These are phyloP conservation scores for Desmophyllum pertusum DNA, from an alignment of 92 coral and sea anemone genomes.

Conservation along the genomic window DNA sequence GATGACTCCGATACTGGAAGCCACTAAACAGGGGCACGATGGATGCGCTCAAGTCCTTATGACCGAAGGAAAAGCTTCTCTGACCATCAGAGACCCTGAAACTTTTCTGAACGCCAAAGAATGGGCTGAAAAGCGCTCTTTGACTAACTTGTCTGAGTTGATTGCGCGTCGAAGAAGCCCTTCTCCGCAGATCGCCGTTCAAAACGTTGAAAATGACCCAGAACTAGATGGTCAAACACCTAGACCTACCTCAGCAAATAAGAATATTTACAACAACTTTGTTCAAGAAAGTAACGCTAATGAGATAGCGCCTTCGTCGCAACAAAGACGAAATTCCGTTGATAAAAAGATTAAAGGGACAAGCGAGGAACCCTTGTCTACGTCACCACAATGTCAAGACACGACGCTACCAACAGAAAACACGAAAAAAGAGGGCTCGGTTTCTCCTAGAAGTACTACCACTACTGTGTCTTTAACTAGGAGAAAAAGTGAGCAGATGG, in stretches of 20 bases:
- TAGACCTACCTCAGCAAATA: not conserved
- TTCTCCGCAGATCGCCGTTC: constrained; percentile 20
- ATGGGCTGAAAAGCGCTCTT: constrained; percentile 73
- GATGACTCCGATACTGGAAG: constrained; percentile 82
- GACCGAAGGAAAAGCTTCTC: constrained; percentile 85
- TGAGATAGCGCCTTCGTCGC: not conserved
- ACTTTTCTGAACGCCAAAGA: constrained; percentile 72
- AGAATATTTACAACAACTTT: not conserved
- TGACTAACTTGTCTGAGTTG: constrained; percentile 58
- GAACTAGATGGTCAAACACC: not conserved
- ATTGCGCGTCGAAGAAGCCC: constrained; percentile 65
- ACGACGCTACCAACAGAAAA: constrained; percentile 9
- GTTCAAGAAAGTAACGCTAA: constrained; percentile 20
- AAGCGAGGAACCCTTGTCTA: constrained; percentile 8
- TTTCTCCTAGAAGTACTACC: constrained; percentile 36
- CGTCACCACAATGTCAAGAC: constrained; percentile 25
- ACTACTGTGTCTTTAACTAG: constrained; percentile 30
- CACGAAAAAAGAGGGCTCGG: constrained; percentile 29
- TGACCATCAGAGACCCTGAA: constrained; percentile 72
- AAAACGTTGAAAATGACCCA: constrained; percentile 5
- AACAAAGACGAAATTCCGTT: constrained; percentile 10
- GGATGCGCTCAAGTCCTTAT: constrained; percentile 71
- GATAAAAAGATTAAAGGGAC: constrained; percentile 19
- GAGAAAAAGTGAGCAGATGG: constrained; percentile 32
- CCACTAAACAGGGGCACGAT: constrained; percentile 75